phyloP scores from a whole-genome alignment of 2,113 vertebrate species.

The Daboia siamensis region DNA sequence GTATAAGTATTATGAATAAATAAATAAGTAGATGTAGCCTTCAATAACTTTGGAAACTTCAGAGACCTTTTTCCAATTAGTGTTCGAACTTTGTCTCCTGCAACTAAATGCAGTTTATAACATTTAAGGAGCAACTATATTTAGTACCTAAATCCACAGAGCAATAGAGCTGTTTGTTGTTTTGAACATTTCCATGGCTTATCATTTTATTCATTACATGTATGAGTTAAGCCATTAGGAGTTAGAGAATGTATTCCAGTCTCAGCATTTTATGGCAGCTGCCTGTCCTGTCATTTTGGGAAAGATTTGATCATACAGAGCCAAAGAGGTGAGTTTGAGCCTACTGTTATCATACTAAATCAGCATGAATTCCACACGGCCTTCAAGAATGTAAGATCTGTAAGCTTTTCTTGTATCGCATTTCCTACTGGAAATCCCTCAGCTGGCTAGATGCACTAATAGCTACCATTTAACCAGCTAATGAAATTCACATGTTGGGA shows the following conservation, averaged over 20 bases:
- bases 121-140: constrained; percentile 11
- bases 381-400: constrained; percentile 61
- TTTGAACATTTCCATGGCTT: not conserved
- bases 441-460: constrained; percentile 66
- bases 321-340: not conserved
- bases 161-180: rapidly evolving
- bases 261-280: not conserved
- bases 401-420: constrained; percentile 63
- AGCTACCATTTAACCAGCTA: constrained; percentile 59
- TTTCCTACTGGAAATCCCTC: constrained; percentile 75
- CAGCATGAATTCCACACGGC: constrained; percentile 57
- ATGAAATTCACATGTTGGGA: constrained; percentile 70
- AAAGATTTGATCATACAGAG: not conserved
- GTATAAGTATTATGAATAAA: too few species aligned
- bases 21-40: not conserved
- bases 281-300: not conserved
- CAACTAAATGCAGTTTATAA: constrained; percentile 22
- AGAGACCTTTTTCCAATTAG: not conserved
- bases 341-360: constrained; percentile 56
- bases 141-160: not conserved
- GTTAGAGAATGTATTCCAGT: not conserved
- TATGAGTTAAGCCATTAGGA: not conserved
- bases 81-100: not conserved
- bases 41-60: not conserved
- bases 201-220: not conserved